phyloP scores from a whole-genome alignment of 2,888 invertebrate genomes.

The Rhaphigaster nebulosa region DNA sequence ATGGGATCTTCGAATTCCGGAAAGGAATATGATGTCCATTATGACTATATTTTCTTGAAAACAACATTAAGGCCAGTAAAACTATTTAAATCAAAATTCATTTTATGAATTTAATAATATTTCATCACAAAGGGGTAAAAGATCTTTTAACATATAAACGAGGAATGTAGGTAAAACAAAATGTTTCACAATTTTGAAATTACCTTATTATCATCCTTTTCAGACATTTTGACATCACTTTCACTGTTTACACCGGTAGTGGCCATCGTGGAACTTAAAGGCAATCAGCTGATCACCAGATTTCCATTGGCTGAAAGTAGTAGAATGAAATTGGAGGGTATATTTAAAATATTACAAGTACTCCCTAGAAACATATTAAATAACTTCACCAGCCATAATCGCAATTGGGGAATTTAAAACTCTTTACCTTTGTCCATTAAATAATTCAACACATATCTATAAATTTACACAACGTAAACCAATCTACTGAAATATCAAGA shows the following conservation, averaged over 20 bases:
- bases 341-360: not conserved
- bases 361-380: not conserved
- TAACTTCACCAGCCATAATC: not conserved
- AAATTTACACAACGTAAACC: not conserved
- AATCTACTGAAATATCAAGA: not conserved
- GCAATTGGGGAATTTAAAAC: not conserved
- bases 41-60: not conserved
- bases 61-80: not conserved
- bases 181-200: not conserved
- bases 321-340: slow-evolving; percentile 7
- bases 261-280: slow-evolving; percentile 62
- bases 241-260: slow-evolving; percentile 62
- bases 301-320: not conserved
- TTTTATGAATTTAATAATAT: not conserved
- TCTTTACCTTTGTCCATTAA: not conserved
- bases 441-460: not conserved
- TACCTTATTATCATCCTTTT: slow-evolving; percentile 60
- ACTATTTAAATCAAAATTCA: not conserved
- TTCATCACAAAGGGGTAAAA: not conserved
- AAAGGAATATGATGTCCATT: not conserved
- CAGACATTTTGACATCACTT: slow-evolving; percentile 60
- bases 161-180: not conserved
- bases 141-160: not conserved
- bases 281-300: slow-evolving; percentile 54
- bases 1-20: not conserved